Conservation (phyloP, 1,140 invertebrate species). For the Copidosoma floridanum region DNA sequence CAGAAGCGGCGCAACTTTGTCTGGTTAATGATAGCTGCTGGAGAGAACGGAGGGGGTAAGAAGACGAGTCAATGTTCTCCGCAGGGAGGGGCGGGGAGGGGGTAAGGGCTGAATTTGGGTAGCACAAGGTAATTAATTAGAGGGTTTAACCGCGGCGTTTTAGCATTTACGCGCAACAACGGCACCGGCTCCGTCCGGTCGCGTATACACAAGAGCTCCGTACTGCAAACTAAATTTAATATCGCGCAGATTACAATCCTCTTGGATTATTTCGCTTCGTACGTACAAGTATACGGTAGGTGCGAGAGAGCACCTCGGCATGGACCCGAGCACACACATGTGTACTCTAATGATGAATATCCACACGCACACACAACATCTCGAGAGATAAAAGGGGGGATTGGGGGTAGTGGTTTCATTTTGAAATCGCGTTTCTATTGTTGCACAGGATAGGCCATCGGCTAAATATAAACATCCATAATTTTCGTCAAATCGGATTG, state of each 20-base stretch:
- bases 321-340: too few relatives aligned
- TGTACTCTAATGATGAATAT: too few relatives aligned
- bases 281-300: too few relatives aligned
- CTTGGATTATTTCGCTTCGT: conserved; percentile 46
- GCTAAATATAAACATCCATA: too few relatives aligned
- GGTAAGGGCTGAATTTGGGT: background rate
- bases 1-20: conserved; percentile 32
- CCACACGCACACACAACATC: too few relatives aligned
- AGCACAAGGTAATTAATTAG: conserved; percentile 45
- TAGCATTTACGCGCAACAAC: conserved; percentile 45
- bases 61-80: too few relatives aligned
- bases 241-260: conserved; percentile 47
- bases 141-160: conserved; percentile 41
- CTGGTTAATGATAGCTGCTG: conserved; percentile 34
- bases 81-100: background rate
- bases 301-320: too few relatives aligned
- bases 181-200: too few relatives aligned
- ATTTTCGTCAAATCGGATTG: too few relatives aligned
- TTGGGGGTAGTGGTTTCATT: conserved; percentile 18
- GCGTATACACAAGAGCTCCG: too few relatives aligned
- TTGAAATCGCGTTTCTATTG: conserved; percentile 10
- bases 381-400: conserved; percentile 21
- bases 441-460: too few relatives aligned
- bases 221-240: conserved; percentile 49
- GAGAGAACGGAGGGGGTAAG: background rate